Conservation (phyloP, 1,140 invertebrate genomes). For the Cherax destructor region DNA sequence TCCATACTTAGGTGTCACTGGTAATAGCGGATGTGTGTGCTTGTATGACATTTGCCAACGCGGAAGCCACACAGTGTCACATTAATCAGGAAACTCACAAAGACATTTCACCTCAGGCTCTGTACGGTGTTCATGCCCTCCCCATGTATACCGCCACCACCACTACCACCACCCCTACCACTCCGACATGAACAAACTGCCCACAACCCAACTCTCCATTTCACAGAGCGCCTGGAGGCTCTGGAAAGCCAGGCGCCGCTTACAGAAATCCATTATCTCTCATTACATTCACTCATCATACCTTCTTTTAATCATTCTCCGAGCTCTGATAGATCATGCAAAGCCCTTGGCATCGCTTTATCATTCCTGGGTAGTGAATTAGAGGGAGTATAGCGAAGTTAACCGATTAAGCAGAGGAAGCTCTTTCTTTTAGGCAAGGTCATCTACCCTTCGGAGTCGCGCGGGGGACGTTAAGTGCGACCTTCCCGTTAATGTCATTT, state of each 20-base stretch:
- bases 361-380: too few relatives aligned
- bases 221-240: background rate
- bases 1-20: too few relatives aligned
- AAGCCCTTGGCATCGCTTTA: too few relatives aligned
- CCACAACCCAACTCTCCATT: background rate
- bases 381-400: background rate
- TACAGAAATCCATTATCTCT: background rate
- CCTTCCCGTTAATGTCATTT: conserved; percentile 33
- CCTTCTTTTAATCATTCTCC: background rate
- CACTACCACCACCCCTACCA: background rate
- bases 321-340: background rate
- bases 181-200: background rate
- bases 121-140: too few relatives aligned
- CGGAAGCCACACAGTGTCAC: background rate
- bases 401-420: background rate
- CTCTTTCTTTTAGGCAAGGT: background rate
- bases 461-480: conserved; percentile 16
- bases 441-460: conserved; percentile 1
- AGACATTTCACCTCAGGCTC: background rate
- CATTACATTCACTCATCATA: background rate
- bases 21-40: too few relatives aligned
- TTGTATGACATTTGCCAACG: background rate
- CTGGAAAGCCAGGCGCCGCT: background rate
- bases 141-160: too few relatives aligned
- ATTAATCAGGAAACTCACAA: background rate